Evolutionary conservation across 2,888 invertebrate species (phyloP), one percentile per base, ranked within the genome.

Genomic region (Neria commutata): DNA sequence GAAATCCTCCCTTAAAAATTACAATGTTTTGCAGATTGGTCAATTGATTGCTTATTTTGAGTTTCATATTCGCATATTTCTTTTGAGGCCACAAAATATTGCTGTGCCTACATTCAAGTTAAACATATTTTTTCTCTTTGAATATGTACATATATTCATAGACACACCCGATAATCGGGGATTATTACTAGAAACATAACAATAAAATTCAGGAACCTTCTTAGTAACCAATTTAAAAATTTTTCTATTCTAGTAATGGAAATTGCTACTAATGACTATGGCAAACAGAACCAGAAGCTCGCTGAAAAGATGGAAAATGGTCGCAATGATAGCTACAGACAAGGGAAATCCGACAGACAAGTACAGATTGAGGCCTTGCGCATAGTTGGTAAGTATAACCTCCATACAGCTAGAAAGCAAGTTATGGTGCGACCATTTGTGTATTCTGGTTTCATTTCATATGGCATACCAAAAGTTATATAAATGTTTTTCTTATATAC

Each of bases 191-290:
- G n/a, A n/a, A n/a, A n/a, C n/a, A n/a, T n/a, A n/a, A n/a, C n/a
- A n/a, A n/a, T n/a, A n/a, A n/a, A n/a, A n/a, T n/a, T n/a, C n/a
- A n/a, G n/a, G n/a, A n/a, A n/a, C n/a, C n/a, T n/a, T n/a, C n/a
- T n/a, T n/a, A n/a, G n/a, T n/a, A n/a, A n/a, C n/a, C 51, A 24
- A 42, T 42, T 8, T 25, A 48, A 23, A 16, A 51, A 17, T 59
- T 45, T 21, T 50, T 56, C 14, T 23, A 26, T 66, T 60, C 1
- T 29, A 92, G 92, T 92, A 67, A 85, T 94, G 83, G 94, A 94
- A 83, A 87, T 94, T 52, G 89, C 91, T 2, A 87, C 88, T 61
- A 90, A 91, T 47, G 93, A 92, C 73, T 89, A 91, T 75, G 93
- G 92, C 66, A 83, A 81, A 53, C 81, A 84, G 64, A 78, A 83